phyloP scores from a whole-genome alignment of 2,888 invertebrate genomes.

The Microplitis manilae region DNA sequence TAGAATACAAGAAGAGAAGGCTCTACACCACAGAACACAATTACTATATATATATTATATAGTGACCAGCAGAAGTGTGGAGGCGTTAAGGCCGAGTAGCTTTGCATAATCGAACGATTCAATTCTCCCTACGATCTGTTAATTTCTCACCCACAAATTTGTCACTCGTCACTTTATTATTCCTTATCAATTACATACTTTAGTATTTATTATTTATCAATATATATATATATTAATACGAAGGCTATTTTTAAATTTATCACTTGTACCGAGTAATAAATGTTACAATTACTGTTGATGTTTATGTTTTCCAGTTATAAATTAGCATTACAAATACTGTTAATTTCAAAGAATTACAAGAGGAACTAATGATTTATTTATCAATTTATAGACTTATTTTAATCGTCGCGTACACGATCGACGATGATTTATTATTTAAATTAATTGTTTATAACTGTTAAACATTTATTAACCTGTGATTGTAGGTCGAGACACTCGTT shows the following conservation, averaged over 20 bases:
- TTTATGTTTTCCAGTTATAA: constrained; percentile 7
- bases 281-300: constrained; percentile 14
- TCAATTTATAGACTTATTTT: constrained; percentile 28
- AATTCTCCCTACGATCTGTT: constrained; percentile 39
- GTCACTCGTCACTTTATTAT: background rate
- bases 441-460: constrained; percentile 26
- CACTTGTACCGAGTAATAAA: background rate
- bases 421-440: constrained; percentile 17
- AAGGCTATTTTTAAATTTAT: background rate
- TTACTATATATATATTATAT: background rate
- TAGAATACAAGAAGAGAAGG: constrained; percentile 10
- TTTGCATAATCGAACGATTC: constrained; percentile 61
- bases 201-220: background rate
- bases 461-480: constrained; percentile 1
- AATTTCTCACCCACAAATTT: constrained; percentile 7
- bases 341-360: constrained; percentile 30
- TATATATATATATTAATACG: background rate
- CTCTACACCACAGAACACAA: constrained; percentile 18
- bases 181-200: background rate
- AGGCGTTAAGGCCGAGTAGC: constrained; percentile 44
- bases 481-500: constrained; percentile 24
- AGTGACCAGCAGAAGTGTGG: constrained; percentile 6
- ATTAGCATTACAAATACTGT: constrained; percentile 30
- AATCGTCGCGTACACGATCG: background rate
- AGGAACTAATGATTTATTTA: constrained; percentile 34